Conservation (phyloP, 2,888 invertebrate species). For the Syrphus vitripennis region DNA sequence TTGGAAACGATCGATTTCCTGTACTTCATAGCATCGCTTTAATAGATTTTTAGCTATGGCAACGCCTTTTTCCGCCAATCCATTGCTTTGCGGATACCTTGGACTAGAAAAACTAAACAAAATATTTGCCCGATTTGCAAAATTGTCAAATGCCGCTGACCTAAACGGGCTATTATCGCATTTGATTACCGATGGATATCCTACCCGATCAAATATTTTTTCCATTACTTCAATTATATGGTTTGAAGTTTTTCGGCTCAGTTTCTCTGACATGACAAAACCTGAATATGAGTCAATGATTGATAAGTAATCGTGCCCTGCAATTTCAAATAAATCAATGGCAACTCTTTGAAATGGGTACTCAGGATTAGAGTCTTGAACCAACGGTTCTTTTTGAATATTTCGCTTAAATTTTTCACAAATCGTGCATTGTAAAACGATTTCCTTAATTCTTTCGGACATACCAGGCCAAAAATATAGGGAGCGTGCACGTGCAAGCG, state of each 20-base stretch:
- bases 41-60: slow-evolving; percentile 14
- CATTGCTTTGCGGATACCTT: neutral
- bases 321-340: slow-evolving; percentile 63
- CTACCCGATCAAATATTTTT: neutral
- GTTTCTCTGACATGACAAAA: neutral
- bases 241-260: neutral
- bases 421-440: too few species aligned
- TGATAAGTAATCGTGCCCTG: slow-evolving; percentile 33
- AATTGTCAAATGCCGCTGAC: neutral
- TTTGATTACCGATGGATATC: neutral
- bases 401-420: slow-evolving; percentile 19
- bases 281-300: slow-evolving; percentile 27
- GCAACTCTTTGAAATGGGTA: too few species aligned
- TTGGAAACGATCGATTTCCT: neutral
- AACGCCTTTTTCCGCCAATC: neutral
- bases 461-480: too few species aligned
- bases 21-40: slow-evolving; percentile 14
- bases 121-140: slow-evolving; percentile 3
- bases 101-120: slow-evolving; percentile 22
- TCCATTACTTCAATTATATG: neutral
- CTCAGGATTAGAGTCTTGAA: neutral
- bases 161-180: neutral
- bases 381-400: slow-evolving; percentile 7
- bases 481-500: too few species aligned
- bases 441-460: too few species aligned